Evolutionary conservation across 2,888 invertebrate genomes (phyloP).

Genomic region (Flexamia atlantica): DNA sequence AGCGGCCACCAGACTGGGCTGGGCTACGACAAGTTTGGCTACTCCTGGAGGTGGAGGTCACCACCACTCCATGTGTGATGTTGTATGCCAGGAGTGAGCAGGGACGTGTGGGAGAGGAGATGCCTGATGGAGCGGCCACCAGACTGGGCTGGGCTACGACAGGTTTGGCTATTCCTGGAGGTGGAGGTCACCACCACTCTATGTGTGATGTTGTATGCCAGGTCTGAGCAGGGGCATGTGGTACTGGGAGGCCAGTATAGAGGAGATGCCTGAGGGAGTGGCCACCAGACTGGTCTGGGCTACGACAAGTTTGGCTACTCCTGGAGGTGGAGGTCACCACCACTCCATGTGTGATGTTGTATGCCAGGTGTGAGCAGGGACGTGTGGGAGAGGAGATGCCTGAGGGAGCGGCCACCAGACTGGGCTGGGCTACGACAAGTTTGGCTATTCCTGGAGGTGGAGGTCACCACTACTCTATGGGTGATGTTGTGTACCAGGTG

Average conservation of each 20-base stretch:
- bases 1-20: no score
- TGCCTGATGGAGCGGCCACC: no score
- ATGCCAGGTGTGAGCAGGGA: slow-evolving; percentile 89
- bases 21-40: no score
- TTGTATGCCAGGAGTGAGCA: slow-evolving; percentile 95
- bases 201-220: slow-evolving; percentile 72
- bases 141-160: no score
- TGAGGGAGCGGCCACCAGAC: slow-evolving; percentile 92
- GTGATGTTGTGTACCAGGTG: slow-evolving; percentile 78
- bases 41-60: no score
- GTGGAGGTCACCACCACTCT: no score
- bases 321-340: slow-evolving; percentile 97
- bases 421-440: slow-evolving; percentile 93
- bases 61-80: no score
- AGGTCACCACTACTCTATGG: no score
- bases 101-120: no score
- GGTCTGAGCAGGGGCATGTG: slow-evolving; percentile 93
- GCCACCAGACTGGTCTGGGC: slow-evolving; percentile 94
- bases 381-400: slow-evolving; percentile 98
- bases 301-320: slow-evolving; percentile 98
- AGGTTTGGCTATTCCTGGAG: no score
- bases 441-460: no score
- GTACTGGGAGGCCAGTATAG: slow-evolving; percentile 97
- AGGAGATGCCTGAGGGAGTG: slow-evolving; percentile 96
- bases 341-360: slow-evolving; percentile 79